Conservation (phyloP, 2,797 vertebrate genomes). For the Chloroceryle inda region DNA sequence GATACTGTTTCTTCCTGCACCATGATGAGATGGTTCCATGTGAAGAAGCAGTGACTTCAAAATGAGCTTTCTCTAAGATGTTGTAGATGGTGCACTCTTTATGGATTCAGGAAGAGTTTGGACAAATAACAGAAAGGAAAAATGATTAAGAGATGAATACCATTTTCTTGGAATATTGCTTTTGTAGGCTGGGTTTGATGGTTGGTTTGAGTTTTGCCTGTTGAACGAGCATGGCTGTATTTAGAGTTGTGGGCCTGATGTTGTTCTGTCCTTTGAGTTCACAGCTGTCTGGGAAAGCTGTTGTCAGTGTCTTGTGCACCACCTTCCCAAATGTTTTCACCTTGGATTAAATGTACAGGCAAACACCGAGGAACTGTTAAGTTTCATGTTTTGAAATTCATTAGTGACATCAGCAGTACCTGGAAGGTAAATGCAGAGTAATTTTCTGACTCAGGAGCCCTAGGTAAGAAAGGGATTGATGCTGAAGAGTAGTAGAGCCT, state of each 20-base stretch:
- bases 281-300: background rate
- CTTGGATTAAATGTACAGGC: background rate
- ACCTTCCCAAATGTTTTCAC: background rate
- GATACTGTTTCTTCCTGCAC: background rate
- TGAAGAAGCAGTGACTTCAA: background rate
- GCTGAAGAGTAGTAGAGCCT: background rate
- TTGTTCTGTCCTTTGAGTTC: background rate
- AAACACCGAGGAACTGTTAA: background rate
- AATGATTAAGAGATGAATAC: background rate
- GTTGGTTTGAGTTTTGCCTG: background rate
- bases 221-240: background rate
- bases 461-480: background rate
- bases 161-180: background rate
- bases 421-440: background rate
- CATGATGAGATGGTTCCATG: fast-evolving
- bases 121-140: background rate
- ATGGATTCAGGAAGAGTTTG: background rate
- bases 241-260: background rate
- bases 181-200: background rate
- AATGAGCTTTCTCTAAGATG: background rate
- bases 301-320: fast-evolving
- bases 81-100: background rate
- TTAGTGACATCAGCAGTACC: background rate
- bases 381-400: background rate
- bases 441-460: fast-evolving